A percentile compares a stretch with the other conserved stretches of the same genome.
phyloP scores from a whole-genome alignment of 37 sponge, comb jelly and placozoan species.

The Beroe ovata region DNA sequence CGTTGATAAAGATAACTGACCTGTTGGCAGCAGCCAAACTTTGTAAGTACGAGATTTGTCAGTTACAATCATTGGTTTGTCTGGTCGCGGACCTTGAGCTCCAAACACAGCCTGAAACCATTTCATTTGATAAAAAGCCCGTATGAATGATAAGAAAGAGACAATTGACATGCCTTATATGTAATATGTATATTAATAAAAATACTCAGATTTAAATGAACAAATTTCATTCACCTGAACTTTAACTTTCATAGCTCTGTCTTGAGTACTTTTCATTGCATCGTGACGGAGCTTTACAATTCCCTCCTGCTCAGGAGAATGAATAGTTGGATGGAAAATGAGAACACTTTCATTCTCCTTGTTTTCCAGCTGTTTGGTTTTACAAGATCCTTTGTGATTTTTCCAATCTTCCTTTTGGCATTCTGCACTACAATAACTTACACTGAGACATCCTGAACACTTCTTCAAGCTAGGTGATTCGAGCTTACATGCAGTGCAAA shows the following conservation, averaged over 20 bases:
- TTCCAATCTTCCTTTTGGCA: slow-evolving; percentile 47
- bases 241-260: slow-evolving; percentile 48
- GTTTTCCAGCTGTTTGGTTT: slow-evolving; percentile 1
- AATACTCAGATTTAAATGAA: background rate
- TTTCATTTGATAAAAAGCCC: no score
- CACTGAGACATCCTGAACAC: slow-evolving; percentile 26
- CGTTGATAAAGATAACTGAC: no score
- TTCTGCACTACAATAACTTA: slow-evolving; percentile 9
- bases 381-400: slow-evolving; percentile 21
- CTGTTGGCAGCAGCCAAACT: background rate
- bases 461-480: background rate
- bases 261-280: background rate
- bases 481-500: background rate
- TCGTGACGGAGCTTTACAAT: background rate
- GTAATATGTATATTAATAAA: background rate
- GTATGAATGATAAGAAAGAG: no score
- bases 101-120: slow-evolving; percentile 52
- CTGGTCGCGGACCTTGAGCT: background rate
- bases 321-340: background rate
- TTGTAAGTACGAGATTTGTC: slow-evolving; percentile 43
- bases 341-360: slow-evolving; percentile 7
- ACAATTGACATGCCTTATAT: no score
- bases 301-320: background rate
- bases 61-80: slow-evolving; percentile 6
- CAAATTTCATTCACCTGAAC: slow-evolving; percentile 22